Percentiles rank a stretch among this genome's conserved stretches.
Conservation (phyloP, 2,797 vertebrate genomes). For the Perodicticus potto region DNA sequence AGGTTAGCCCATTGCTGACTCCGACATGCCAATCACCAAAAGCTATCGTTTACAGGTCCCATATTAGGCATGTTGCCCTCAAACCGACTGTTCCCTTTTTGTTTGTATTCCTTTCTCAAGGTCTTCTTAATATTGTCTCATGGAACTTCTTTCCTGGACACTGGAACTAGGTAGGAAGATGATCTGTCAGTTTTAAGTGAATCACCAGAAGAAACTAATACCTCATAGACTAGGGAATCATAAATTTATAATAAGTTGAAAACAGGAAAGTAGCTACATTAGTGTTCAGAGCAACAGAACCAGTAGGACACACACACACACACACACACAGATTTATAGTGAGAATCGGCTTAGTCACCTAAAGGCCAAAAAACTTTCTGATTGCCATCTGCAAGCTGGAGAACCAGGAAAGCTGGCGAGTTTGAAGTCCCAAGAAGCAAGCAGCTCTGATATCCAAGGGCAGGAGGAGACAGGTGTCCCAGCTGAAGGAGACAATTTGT, state of each 20-base stretch:
- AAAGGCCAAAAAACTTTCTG: not conserved
- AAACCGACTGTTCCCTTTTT: not conserved
- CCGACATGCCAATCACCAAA: not conserved
- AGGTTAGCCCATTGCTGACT: not conserved
- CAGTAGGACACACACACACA: not conserved
- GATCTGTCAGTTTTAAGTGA: not conserved
- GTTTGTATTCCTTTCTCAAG: not conserved
- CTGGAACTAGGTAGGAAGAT: not conserved
- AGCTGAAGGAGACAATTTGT: not conserved
- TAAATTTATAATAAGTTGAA: slow-evolving; percentile 39
- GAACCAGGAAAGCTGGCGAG: not conserved
- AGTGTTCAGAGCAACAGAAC: not conserved
- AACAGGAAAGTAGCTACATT: slow-evolving; percentile 1
- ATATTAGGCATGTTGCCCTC: not conserved
- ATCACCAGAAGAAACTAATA: not conserved
- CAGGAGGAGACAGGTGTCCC: not conserved
- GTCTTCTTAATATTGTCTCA: not conserved
- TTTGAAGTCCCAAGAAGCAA: not conserved
- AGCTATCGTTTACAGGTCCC: not conserved
- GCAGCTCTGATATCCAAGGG: not conserved
- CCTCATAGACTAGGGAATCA: not conserved
- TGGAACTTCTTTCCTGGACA: not conserved
- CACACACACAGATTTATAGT: not conserved
- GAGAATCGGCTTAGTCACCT: not conserved
- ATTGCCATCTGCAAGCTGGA: not conserved